Evolutionary conservation across 2,113 vertebrate species (phyloP), one percentile per base, ranked within the genome.

Genomic region (Myiopsitta monachus): DNA sequence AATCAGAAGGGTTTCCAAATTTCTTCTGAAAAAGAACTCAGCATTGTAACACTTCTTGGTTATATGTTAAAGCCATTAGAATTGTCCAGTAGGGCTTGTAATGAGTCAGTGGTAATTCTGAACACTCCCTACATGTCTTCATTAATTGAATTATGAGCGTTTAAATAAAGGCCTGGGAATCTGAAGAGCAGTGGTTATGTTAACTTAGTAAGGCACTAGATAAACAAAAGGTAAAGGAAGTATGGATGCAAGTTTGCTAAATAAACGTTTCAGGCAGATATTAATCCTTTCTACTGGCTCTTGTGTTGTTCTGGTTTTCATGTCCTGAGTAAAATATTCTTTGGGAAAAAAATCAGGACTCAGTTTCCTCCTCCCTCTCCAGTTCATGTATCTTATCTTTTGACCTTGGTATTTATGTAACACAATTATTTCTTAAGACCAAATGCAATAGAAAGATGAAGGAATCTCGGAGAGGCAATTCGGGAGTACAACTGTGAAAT

Each of bases 401-500:
- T 83, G 66, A 75, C 49, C 38, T 92, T 15, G 14, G 54, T 47
- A 17, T 86, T 91, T 75, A 83, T 81, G 28, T 75, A 89, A 78
- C 39, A 51, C 14, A 33, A 44, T 75, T 86, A 2, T 69, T 46
- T 83, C 80, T 62, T 91, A 85, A 88, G 28, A 62, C 63, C 22
- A 88, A 66, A 83, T 92, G 88, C 9, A 15, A 67, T 80, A 83
- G 46, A 93, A 18, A 83, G 67, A 54, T 55, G 38, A 92, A 97
- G 87, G 46, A 95, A 94, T 70, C 76, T 83, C 89, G 59, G 61
- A 90, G 41, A 88, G 33, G 63, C 28, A 52, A 9, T 67, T 94
- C 92, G 96, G 72, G 72, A 92, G 31, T 46, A 83, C 46, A 95
- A 8, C 47, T 81, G 89, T 52, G 38, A 94, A 96, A 73, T 87